Conservation (phyloP, 2,888 invertebrate species). For the Tenthredo scrophulariae region DNA sequence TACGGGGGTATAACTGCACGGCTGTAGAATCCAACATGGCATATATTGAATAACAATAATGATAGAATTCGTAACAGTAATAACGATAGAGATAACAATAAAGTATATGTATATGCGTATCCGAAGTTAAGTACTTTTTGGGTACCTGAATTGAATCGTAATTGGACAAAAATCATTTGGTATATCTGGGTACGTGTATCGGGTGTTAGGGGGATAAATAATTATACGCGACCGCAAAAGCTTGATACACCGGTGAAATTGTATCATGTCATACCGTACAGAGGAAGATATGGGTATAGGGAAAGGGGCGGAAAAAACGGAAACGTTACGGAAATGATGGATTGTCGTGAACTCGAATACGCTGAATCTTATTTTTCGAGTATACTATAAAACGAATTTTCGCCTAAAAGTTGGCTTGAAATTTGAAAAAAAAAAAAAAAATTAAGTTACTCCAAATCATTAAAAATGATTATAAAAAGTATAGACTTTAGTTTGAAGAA, state of each 20-base stretch:
- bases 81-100: conserved; percentile 15
- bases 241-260: background rate
- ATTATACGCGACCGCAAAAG: background rate
- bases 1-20: background rate
- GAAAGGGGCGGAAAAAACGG: too few species aligned
- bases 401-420: too few species aligned
- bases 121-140: conserved; percentile 18
- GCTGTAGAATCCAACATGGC: background rate
- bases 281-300: background rate
- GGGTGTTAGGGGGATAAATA: background rate
- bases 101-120: background rate
- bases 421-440: too few species aligned
- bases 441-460: too few species aligned
- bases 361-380: too few species aligned
- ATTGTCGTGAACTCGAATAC: too few species aligned
- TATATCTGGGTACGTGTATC: background rate
- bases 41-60: conserved; percentile 13
- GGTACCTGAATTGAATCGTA: background rate
- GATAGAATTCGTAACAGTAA: background rate
- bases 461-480: too few species aligned
- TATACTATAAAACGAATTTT: too few species aligned
- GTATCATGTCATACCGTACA: background rate
- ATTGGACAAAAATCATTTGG: background rate
- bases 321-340: too few species aligned
- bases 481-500: too few species aligned